Evolutionary conservation across 2,888 invertebrate genomes (phyloP).

Genomic region (Drosophila merina): DNA sequence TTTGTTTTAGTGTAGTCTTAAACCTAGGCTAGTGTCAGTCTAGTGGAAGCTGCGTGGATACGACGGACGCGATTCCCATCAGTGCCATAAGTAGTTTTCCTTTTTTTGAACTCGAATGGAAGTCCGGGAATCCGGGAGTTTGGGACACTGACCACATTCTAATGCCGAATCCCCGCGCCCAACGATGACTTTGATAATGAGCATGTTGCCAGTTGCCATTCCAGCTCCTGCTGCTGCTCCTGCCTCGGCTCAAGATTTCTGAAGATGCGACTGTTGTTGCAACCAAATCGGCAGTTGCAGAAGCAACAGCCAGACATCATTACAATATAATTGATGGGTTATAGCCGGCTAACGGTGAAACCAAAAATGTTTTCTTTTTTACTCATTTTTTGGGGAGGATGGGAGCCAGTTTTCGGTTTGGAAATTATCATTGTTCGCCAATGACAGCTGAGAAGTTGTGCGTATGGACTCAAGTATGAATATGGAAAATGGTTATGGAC

Average conservation of each 20-base stretch:
- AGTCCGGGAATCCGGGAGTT: constrained; percentile 51
- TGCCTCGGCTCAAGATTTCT: constrained; percentile 53
- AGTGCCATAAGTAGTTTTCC: constrained; percentile 67
- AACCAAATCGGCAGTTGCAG: constrained; percentile 31
- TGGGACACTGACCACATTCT: constrained; percentile 62
- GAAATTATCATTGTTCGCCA: constrained; percentile 74
- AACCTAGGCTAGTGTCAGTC: constrained; percentile 53
- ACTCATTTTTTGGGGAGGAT: constrained; percentile 25
- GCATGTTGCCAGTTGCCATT: constrained; percentile 64
- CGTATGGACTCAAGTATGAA: constrained; percentile 51
- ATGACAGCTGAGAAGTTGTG: constrained; percentile 71
- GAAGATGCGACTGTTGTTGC: constrained; percentile 56
- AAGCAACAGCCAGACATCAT: constrained; percentile 68
- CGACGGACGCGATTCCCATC: constrained; percentile 65
- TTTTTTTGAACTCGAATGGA: constrained; percentile 54
- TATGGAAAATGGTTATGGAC: constrained; percentile 48
- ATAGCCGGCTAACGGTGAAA: constrained; percentile 80
- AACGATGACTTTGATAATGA: constrained; percentile 76
- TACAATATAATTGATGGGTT: constrained; percentile 82
- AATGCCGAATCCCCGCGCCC: constrained; percentile 49
- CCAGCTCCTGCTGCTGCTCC: constrained; percentile 16
- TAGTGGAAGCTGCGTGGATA: constrained; percentile 60
- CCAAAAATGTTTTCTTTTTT: constrained; percentile 53
- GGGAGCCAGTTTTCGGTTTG: constrained; percentile 44
- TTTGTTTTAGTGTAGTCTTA: constrained; percentile 15